These are phyloP conservation scores for Larimichthys crocea DNA, from an alignment of 2,113 vertebrate genomes.

Conservation along the genomic window DNA sequence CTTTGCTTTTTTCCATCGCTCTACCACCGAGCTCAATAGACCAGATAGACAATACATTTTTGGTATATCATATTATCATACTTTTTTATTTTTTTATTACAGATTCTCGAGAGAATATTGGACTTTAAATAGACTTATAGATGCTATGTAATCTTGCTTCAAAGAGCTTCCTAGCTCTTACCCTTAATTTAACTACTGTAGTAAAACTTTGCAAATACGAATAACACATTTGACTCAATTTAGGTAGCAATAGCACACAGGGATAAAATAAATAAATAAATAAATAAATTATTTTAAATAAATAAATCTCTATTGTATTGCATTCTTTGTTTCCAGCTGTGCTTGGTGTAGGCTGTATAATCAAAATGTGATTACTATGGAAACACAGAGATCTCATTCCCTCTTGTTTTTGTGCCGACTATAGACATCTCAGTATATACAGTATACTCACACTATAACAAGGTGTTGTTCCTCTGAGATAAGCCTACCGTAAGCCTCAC, in stretches of 20 bases:
- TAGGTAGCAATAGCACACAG: background rate
- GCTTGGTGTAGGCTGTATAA: background rate
- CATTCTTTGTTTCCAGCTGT: background rate
- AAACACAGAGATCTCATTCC: constrained; percentile 2
- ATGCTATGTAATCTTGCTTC: too few relatives aligned
- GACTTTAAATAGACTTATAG: too few relatives aligned
- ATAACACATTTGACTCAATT: background rate
- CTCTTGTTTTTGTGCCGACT: background rate
- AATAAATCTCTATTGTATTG: background rate
- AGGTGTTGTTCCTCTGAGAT: background rate
- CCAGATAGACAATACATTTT: background rate
- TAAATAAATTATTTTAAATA: too few relatives aligned
- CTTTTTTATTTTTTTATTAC: too few relatives aligned
- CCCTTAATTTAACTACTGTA: too few relatives aligned
- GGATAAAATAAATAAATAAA: background rate
- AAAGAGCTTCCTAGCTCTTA: too few relatives aligned
- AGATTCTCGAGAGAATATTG: too few relatives aligned
- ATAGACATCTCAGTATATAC: too few relatives aligned
- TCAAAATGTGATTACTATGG: constrained; percentile 33
- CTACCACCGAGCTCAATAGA: background rate
- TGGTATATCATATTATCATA: too few relatives aligned
- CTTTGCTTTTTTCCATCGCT: too few relatives aligned
- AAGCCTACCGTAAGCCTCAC: too few relatives aligned
- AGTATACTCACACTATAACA: background rate
- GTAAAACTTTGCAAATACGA: too few relatives aligned